Evolutionary conservation across 2,113 vertebrate species (phyloP).

Genomic region (Azemiops feae): DNA sequence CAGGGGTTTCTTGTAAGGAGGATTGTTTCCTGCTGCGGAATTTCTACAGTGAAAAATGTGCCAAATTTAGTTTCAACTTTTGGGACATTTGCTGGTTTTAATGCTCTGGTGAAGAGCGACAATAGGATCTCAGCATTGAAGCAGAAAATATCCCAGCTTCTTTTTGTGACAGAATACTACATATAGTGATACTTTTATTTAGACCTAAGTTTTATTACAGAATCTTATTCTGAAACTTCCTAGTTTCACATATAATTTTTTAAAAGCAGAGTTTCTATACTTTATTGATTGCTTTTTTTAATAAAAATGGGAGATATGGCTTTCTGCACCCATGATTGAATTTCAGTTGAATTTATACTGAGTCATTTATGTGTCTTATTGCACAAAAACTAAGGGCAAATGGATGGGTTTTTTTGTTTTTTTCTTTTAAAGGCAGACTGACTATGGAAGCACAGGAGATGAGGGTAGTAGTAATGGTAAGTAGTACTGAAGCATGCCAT

Average conservation of each 20-base stretch:
- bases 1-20: constrained; percentile 55
- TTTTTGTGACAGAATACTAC: constrained; percentile 25
- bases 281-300: constrained; percentile 14
- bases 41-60: constrained; percentile 56
- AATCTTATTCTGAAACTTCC: constrained; percentile 28
- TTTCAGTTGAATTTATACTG: constrained; percentile 24
- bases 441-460: background rate
- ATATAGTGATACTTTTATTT: background rate
- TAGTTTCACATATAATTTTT: constrained; percentile 8
- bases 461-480: background rate
- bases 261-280: constrained; percentile 27
- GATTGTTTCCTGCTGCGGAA: constrained; percentile 66
- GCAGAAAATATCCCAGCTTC: constrained; percentile 43
- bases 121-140: constrained; percentile 41
- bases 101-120: constrained; percentile 31
- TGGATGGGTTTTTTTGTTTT: background rate
- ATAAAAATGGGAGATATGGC: constrained; percentile 7
- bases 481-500: background rate
- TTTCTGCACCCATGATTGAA: constrained; percentile 21
- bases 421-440: background rate
- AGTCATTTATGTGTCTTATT: background rate
- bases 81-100: constrained; percentile 34
- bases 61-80: constrained; percentile 54
- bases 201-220: background rate
- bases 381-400: constrained; percentile 13